Evolutionary conservation across 2,113 vertebrate genomes (phyloP), one percentile per base, ranked within the genome.

Genomic region (Antidorcas marsupialis): DNA sequence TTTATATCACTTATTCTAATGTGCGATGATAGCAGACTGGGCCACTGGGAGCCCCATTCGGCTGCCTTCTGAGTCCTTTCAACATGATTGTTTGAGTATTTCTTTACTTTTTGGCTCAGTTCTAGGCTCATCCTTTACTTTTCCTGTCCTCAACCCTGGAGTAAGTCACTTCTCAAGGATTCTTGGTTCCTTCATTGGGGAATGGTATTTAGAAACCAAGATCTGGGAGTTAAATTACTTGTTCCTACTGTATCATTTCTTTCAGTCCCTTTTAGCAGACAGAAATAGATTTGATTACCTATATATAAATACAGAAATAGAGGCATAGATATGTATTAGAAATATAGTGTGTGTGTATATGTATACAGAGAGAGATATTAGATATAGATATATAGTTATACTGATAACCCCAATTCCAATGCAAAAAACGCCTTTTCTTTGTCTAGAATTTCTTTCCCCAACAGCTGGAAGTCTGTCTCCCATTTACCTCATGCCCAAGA

Each of bases 141-240:
- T 94, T 30, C 78, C 57, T 88, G 39, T 10, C 25, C 53, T 45
- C 3, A 62, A 64, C 15, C 33, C 7, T 94, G 52, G 78, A 39
- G 89, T n/a, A 79, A 62, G 13, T n/a, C 81, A 57, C 89, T 94
- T 86, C 25, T 92, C 14, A 28, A 95, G 60, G 45, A 74, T 36
- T 13, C 5, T 33, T 89, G n/a, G 13, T 84, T 92, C 85, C 50
- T 85, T 94, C 36, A 28, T 45, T 81, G 28, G 79, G 23, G 7
- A 89, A 89, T 87, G 60, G n/a, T 47, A 47, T 50, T 91, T 79
- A 95, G 89, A 96, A 91, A 91, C 50, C 50, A 95, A 91, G 30
- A 52, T 39, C 64, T 93, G 25, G 15, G 3, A 33, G 36, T 52
- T 88, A 57, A 71, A 43, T 91, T 30, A 13, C 50, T 93, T 17